Percentiles rank a stretch among this genome's conserved stretches.
Evolutionary conservation across 2,113 vertebrate genomes (phyloP).

Genomic region (Tinamus guttatus): DNA sequence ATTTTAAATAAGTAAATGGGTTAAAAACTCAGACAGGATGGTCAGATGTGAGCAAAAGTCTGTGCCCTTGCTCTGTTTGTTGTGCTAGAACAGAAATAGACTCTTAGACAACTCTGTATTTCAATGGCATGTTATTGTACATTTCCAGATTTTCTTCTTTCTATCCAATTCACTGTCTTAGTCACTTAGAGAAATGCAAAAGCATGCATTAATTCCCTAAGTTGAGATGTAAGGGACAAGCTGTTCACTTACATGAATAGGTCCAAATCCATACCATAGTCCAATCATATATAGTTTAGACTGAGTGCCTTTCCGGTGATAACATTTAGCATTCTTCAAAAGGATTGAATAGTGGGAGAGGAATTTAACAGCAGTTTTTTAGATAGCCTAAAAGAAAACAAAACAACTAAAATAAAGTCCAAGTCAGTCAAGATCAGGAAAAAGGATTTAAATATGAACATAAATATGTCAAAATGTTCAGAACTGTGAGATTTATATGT

Average conservation of each 20-base stretch:
- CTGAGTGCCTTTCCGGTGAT: too few species aligned
- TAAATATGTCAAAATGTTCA: background rate
- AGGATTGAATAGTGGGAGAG: background rate
- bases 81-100: background rate
- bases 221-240: background rate
- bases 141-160: background rate
- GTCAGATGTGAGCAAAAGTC: background rate
- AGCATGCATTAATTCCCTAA: background rate
- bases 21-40: background rate
- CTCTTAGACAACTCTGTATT: background rate
- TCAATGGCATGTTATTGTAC: background rate
- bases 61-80: background rate
- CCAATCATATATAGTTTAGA: background rate
- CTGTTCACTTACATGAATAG: background rate
- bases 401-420: background rate
- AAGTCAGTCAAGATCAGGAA: background rate
- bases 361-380: background rate
- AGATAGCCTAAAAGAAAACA: background rate
- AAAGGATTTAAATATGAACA: background rate
- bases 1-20: background rate
- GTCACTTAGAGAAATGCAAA: background rate
- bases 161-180: background rate
- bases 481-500: background rate
- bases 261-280: background rate
- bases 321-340: background rate